phyloP scores from a whole-genome alignment of 92 coral and sea anemone genomes.

The Zoanthus sansibaricus region DNA sequence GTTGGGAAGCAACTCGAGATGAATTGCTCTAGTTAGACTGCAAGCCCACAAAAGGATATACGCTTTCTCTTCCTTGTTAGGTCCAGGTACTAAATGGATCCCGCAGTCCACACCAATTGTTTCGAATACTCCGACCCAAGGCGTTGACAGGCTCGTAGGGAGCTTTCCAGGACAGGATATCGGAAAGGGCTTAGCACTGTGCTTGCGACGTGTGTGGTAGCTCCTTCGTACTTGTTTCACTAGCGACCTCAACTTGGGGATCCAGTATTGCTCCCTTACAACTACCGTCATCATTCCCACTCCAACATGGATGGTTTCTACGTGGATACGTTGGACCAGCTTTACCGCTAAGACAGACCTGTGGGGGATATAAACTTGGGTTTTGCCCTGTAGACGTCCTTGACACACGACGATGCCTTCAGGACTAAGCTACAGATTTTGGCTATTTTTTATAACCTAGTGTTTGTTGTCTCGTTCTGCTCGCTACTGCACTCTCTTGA shows the following conservation, averaged over 20 bases:
- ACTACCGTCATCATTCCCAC: background rate
- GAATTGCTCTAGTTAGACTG: slow-evolving; percentile 18
- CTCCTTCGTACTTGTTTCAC: background rate
- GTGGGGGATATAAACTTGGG: slow-evolving; percentile 17
- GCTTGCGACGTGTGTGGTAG: background rate
- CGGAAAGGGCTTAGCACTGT: background rate
- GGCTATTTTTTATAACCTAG: background rate
- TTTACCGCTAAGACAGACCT: slow-evolving; percentile 18
- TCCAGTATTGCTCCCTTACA: slow-evolving; percentile 15
- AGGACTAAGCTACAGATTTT: slow-evolving; percentile 11
- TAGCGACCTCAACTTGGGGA: background rate
- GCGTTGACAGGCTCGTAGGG: slow-evolving; percentile 3
- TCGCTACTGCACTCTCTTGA: slow-evolving; percentile 31
- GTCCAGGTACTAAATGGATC: no score
- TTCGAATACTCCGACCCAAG: no score
- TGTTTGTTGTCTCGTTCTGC: background rate
- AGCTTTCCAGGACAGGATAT: background rate
- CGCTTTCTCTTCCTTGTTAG: no score
- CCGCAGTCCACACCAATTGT: no score
- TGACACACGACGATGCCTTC: slow-evolving; percentile 36
- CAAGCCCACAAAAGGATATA: slow-evolving; percentile 42
- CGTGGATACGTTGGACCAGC: slow-evolving; percentile 5
- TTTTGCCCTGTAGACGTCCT: slow-evolving; percentile 20
- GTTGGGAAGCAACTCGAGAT: slow-evolving; percentile 3
- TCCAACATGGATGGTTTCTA: slow-evolving; percentile 14